Base-by-base conservation (phyloP, 2,113 vertebrate species). In the Hippocampus zosterae region DNA sequence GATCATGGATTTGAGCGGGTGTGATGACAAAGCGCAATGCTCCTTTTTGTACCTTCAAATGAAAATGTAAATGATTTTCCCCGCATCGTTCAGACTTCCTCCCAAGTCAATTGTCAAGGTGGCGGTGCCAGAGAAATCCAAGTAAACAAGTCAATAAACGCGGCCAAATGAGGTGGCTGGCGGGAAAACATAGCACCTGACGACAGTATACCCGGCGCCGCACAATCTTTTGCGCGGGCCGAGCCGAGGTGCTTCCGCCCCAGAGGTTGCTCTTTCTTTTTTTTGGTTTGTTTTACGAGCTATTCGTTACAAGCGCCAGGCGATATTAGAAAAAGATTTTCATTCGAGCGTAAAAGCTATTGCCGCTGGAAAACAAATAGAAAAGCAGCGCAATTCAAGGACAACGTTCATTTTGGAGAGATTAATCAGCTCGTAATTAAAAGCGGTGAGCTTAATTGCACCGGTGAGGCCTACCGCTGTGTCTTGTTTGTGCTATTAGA, bases 81-180 rank as follows among this genome's bases (percentile, higher is more conserved):
- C 63, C 67, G 40, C 70, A 55, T n/a, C 21, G 23, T 55, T 55
- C 21, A 11, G n/a, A 1, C 48, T 18, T 55, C 52, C 19, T 62
- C 33, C 19, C 60, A 18, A n/a, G 29, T 64, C 61, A 64, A 64
- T 13, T 23, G 21, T 64, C 61, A 42, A 64, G 12, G 59, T 18
- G 48, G 60, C 71, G 72, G 81, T 80, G 79, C 70, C 62, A 73
- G 41, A 74, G 75, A 75, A 68, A 62, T 72, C 68, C 68, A 69
- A 33, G 76, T 80, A 85, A 89, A 89, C 81, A 88, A 73, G 80
- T 84, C 84, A 88, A 79, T 80, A 83, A 82, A 79, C 70, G 11
- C 15, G 48, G 75, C 71, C 65, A 71, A 52, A 19, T 29, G 16
- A 65, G 73, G 59, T 72, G 65, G 44, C 69, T 37, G 67, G 2